Base-by-base conservation (phyloP, 2,113 vertebrate species). In the Menidia beryllina region DNA sequence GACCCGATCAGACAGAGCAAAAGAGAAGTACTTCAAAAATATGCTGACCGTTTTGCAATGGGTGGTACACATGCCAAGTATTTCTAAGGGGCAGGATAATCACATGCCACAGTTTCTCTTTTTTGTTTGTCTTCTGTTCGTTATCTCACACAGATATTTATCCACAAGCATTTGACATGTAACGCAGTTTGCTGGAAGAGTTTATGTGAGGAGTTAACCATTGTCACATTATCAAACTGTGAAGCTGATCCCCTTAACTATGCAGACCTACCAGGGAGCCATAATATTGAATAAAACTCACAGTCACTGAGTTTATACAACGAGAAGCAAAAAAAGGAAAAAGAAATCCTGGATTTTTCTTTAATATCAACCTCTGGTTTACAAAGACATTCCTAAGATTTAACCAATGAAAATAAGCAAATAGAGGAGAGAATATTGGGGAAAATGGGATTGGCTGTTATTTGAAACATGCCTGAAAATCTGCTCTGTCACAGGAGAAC, bases 401-500 rank as follows among this genome's bases (percentile, higher is more conserved):
- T 43, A 58, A 19, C 4, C 17, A 4, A 2, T 25, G 10, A 21
- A 21, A 0, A 0, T 43, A 1, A 17, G 12, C 52, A 19, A 19
- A 45, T n/a, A 5, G 5, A 34, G 10, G 5, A 34, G 30, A 8
- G 30, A 34, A 34, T 34, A 34, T 34, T 34, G 30, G 30, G 10
- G 30, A 3, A 34, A 34, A 34, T 45, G 7, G 17, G 13, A 7
- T n/a, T 19, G 41, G 23, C 30, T 69, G 21, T 48, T 5, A 13
- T 23, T 48, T 47, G 39, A 2, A 10, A 26, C 27, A 3, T 50
- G 30, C 0, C 24, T 61, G 34, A 66, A 1, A 2, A 48, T 68
- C 17, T 51, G 1, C 71, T 69, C 24, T 75, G 52, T 85, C 21
- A 57, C 81, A 99, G 98, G 98, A 99, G 88, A 98, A 97, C 77